A percentile compares a stretch with the other conserved stretches of the same genome.
phyloP scores from a whole-genome alignment of 2,113 vertebrate species.

The Microtus montanus region DNA sequence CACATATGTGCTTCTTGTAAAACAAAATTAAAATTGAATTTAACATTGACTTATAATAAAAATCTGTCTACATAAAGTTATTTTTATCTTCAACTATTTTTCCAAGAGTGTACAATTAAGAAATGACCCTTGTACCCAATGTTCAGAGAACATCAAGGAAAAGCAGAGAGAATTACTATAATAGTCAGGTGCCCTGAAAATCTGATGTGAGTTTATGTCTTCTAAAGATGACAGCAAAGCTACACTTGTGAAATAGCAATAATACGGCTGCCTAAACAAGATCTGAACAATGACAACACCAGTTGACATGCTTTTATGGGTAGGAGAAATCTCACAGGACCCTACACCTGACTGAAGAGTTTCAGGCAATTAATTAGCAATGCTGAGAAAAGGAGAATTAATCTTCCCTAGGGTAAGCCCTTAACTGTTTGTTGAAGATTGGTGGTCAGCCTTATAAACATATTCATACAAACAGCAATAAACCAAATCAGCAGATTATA shows the following conservation, averaged over 20 bases:
- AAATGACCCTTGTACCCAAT: background rate
- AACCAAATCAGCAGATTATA: background rate
- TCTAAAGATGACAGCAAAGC: background rate
- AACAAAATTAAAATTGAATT: background rate
- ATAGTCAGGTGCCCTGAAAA: background rate
- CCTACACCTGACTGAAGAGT: background rate
- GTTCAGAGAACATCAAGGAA: background rate
- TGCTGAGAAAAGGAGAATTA: background rate
- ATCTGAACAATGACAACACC: background rate
- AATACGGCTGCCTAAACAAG: background rate
- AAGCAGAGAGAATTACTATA: background rate
- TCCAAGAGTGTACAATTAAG: background rate
- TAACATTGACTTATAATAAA: background rate
- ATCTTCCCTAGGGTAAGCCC: background rate
- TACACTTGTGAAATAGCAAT: background rate
- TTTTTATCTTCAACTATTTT: background rate
- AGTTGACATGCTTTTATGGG: background rate
- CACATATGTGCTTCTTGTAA: background rate
- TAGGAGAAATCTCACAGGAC: background rate
- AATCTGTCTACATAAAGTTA: background rate
- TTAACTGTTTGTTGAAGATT: background rate
- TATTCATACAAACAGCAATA: background rate
- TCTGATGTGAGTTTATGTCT: background rate
- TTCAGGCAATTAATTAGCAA: background rate
- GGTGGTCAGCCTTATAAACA: background rate